Evolutionary conservation across 2,113 vertebrate genomes (phyloP), one percentile per base, ranked within the genome.

Genomic region (Bubo blakistoni): DNA sequence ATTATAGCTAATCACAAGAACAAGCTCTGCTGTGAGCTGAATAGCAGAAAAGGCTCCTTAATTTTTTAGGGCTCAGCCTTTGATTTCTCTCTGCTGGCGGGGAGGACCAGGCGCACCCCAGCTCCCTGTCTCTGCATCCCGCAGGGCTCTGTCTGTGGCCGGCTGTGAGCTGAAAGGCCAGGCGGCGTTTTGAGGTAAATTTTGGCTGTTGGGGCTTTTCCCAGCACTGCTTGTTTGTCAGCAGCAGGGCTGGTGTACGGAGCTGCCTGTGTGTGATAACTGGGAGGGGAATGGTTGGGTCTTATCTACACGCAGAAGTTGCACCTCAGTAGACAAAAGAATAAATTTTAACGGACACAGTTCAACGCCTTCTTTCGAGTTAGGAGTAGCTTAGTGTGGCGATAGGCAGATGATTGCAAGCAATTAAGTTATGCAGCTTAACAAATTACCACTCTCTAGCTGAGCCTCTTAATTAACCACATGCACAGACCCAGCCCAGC

Each of bases 251-350:
- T 44, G 58, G 21, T 0, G 38, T 15, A 6, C 3, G 6, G 61
- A 20, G 51, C 89, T 73, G 95, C 90, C 25, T 0, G 1, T 0
- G 1, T 1, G 47, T 1, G 94, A 95, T 96, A 96, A 85, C 85
- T 8, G 0, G 0, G 0, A 30, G 26, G 47, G 40, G 25, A 67
- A 58, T 12, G 69, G 40, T 9, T 70, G 3, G 1, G 20, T 18
- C 85, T 94, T 95, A 92, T 82, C 96, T 26, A 42, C 61, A 1
- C 2, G 1, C 81, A 84, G 78, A 62, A 51, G 49, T 4, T 34
- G 76, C 62, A 17, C 38, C 52, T 21, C 30, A 0, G 57, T 5
- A 16, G 73, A 46, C 92, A 12, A 6, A 30, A 15, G 54, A 63
- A 52, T 13, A 8, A 79, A 54, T 77, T 38, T 20, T 32, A 83